phyloP scores from a whole-genome alignment of 2,113 vertebrate species.

The Istiophorus platypterus region DNA sequence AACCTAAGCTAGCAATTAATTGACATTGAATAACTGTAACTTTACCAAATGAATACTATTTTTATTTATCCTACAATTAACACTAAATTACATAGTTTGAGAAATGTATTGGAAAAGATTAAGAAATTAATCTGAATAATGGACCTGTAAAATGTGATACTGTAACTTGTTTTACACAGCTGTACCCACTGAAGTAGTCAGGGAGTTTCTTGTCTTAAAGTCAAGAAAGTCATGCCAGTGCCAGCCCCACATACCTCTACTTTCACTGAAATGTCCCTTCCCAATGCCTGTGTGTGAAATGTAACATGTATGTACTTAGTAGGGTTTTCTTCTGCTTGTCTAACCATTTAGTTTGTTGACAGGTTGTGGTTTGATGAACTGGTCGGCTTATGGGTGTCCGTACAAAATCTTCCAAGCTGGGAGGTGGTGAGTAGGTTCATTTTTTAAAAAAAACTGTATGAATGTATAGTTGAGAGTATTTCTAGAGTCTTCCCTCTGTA shows the following conservation, averaged over 20 bases:
- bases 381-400: constrained; percentile 94
- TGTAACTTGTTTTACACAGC: neutral
- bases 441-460: neutral
- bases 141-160: neutral
- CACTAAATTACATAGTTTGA: neutral
- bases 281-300: neutral
- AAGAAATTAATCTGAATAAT: neutral
- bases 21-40: too few relatives aligned
- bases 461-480: neutral
- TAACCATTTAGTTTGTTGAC: constrained; percentile 46
- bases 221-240: neutral
- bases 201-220: too few relatives aligned
- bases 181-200: too few relatives aligned
- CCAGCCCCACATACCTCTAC: neutral
- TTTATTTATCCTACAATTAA: neutral
- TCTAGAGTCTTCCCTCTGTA: constrained; percentile 17
- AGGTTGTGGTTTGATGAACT: constrained; percentile 99
- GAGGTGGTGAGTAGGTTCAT: constrained; percentile 90
- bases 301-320: neutral
- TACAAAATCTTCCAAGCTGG: constrained; percentile 98
- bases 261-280: neutral
- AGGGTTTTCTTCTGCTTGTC: neutral
- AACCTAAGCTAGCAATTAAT: too few relatives aligned
- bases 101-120: neutral
- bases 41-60: too few relatives aligned